These are phyloP conservation scores for Miltochrista miniata DNA, from an alignment of 2,888 invertebrate genomes.

Conservation along the genomic window DNA sequence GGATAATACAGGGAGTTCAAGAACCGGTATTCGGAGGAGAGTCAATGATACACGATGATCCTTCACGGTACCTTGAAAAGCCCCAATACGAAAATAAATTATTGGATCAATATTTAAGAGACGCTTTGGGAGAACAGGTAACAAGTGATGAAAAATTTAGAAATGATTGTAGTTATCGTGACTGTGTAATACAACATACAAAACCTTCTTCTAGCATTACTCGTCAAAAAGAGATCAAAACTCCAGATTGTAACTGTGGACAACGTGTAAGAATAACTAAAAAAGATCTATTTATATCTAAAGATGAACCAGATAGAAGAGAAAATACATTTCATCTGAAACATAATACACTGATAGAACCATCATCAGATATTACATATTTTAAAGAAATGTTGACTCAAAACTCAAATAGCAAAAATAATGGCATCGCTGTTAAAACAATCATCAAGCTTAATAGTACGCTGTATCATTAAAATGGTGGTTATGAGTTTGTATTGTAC, in stretches of 20 bases:
- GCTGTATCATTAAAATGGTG: constrained; percentile 3
- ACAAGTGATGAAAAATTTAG: constrained; percentile 15
- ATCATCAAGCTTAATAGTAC: constrained; percentile 14
- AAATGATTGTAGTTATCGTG: constrained; percentile 28
- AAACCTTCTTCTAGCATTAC: constrained; percentile 12
- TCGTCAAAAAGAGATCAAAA: constrained; percentile 2
- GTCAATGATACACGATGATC: constrained; percentile 11
- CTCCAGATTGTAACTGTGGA: constrained; percentile 36
- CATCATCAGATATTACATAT: constrained; percentile 21
- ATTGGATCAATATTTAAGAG: constrained; percentile 30
- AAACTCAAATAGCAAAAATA: constrained; percentile 3
- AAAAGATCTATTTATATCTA: constrained; percentile 5
- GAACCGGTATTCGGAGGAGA: constrained; percentile 8
- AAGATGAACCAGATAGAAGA: constrained; percentile 19
- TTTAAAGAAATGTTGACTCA: constrained; percentile 28
- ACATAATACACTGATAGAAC: neutral
- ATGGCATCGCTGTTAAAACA: constrained; percentile 17
- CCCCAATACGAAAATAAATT: constrained; percentile 26
- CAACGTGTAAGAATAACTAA: constrained; percentile 5
- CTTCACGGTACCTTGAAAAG: constrained; percentile 10
- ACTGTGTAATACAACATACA: constrained; percentile 25
- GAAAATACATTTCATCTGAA: constrained; percentile 5
- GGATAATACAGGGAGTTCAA: constrained; percentile 4
- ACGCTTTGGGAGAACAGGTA: constrained; percentile 22
- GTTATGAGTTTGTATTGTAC: neutral